Base-by-base conservation (phyloP, 2,888 invertebrate species). In the Petrophora chlorosata region DNA sequence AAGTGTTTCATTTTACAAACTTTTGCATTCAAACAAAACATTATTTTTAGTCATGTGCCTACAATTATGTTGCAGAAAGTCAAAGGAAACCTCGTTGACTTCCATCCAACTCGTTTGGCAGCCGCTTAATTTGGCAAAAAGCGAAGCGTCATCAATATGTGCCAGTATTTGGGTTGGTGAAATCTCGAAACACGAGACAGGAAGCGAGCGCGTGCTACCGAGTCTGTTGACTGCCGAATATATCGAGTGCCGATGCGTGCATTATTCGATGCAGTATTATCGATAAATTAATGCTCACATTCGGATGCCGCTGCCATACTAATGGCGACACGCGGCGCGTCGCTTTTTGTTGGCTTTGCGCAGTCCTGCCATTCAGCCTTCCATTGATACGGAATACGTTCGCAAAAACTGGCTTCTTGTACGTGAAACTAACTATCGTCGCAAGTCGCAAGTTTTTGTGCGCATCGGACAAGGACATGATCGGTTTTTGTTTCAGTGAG, bases 201-300 rank as follows among this genome's bases (percentile, higher is more conserved):
- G 82, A 85, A 82, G 75, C 46, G 60, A 57, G 73, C 86, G 86
- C 88, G 88, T 84, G 87, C 84, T 80, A 34, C 62, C 55, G 54
- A 57, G 61, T 49, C 56, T 22, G 41, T 17, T 53, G 54, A 53
- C 57, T 50, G 67, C 69, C 38, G 26, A 25, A 36, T 38, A 39
- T 39, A 41, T 46, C 33, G 45, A 48, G 72, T 70, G 73, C 67
- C 71, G 57, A 62, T 61, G 65, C 71, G 76, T 81, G 76, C 82
- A 83, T 84, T 85, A 84, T 83, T 85, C 85, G 85, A 80, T 79
- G 76, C 79, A 77, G 73, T 79, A 82, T 81, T 81, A 79, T 82
- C 88, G 84, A 85, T 88, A 89, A 89, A 89, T 89, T 84, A 85
- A 87, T 85, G 85, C 83, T 85, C 78, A 82, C 84, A 83, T 80